Base-by-base conservation (phyloP, 2,888 invertebrate species). In the Chaitophorus viminalis region DNA sequence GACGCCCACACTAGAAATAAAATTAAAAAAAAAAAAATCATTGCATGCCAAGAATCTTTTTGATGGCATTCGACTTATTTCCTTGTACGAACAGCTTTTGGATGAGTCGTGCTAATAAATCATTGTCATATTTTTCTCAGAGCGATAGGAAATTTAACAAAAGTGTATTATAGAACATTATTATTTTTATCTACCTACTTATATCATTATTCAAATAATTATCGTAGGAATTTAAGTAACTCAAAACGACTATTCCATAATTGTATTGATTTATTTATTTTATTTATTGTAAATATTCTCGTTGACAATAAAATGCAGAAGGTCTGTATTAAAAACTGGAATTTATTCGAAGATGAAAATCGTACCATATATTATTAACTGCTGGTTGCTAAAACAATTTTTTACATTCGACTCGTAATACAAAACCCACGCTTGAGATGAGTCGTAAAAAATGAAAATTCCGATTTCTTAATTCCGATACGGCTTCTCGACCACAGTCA, bases 391-490 rank as follows among this genome's bases (percentile, higher is more conserved):
- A 65, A 65, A 83, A 75, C 60, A 65, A 21, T 83, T 46, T 46
- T 46, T 46, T 25, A 60, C 60, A 60, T 84, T 65, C 65, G 36
- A 54, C 17, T 18, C 65, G 11, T 76, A 3, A 46, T 31, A 29
- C 21, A 18, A 21, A 46, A 25, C 84, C 84, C 84, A 75, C 83
- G 83, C 76, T n/a, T 0, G 6, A n/a, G 76, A 76, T 65, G 65
- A 76, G 46, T 84, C 76, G 84, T 84, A 76, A 84, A 84, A 83
- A 83, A 76, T 31, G 8, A 31, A 77, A 72, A 33, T 33, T 76
- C 65, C 21, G 84, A 84, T 76, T 68, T 76, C 65, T 76, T 46
- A 46, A 84, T 76, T 65, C 84, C 84, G 83, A 76, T 68, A 75
- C n/a, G 46, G 75, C 65, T 68, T 68, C 84, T 65, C 76, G 46